phyloP scores from a whole-genome alignment of 2,888 invertebrate genomes.

The Unio pictorum region DNA sequence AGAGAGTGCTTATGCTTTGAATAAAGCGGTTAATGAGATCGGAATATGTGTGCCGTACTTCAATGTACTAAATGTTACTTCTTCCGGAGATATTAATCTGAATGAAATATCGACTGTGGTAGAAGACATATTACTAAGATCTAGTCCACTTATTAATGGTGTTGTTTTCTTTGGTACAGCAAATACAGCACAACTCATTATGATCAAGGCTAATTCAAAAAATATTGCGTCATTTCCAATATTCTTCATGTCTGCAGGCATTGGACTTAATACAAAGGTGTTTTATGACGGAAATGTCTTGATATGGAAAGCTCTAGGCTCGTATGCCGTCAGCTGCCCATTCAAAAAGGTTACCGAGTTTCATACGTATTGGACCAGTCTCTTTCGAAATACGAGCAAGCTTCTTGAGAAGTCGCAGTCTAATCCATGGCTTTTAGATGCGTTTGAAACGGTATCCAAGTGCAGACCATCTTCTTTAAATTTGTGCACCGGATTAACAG shows the following conservation, averaged over 20 bases:
- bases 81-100: not conserved
- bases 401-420: too few species aligned
- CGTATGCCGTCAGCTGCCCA: too few species aligned
- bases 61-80: not conserved
- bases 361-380: too few species aligned
- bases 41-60: constrained; percentile 8
- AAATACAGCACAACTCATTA: not conserved
- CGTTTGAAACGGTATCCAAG: too few species aligned
- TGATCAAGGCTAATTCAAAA: constrained; percentile 3
- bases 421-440: too few species aligned
- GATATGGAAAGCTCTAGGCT: too few species aligned
- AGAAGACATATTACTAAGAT: not conserved
- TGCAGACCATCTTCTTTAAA: too few species aligned
- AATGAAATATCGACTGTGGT: constrained; percentile 1
- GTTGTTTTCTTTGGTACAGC: constrained; percentile 10
- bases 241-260: constrained; percentile 11
- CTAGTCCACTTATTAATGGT: constrained; percentile 10
- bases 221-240: not conserved
- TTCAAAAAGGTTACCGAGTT: too few species aligned
- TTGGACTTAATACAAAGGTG: not conserved
- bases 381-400: too few species aligned
- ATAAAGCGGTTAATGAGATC: not conserved
- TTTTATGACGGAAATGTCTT: too few species aligned
- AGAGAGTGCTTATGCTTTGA: constrained; percentile 3
- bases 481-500: too few species aligned